Evolutionary conservation across 1,140 invertebrate genomes (phyloP), one percentile per base, ranked within the genome.

Genomic region (Orius insidiosus): DNA sequence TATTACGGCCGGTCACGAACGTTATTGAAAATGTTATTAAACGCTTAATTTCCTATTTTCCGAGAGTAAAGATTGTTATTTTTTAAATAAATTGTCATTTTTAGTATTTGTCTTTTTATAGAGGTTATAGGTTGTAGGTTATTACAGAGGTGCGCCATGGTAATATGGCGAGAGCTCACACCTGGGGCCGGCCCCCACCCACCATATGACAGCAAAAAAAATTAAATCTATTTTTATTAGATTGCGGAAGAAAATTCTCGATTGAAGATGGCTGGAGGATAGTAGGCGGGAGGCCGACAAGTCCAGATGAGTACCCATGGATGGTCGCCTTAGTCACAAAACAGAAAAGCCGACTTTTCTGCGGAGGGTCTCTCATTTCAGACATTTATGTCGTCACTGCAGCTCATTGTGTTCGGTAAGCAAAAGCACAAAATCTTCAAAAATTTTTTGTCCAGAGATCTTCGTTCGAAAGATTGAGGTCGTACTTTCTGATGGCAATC

Each of bases 351-450:
- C n/a, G 24, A 41, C 64, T 76, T 56, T 70, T 75, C 47, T 80
- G 76, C 53, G 74, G 76, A 5, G 74, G 70, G 5, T 65, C 71
- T 2, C 54, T 79, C 3, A 68, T 78, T 46, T 75, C 69, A 24
- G 63, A 69, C 47, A 63, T 60, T 34, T 74, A 75, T 53, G 56
- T 76, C 1, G 51, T 76, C 1, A 75, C 72, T 0, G 75, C 74
- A 5, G 74, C 72, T 10, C 75, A 77, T 56, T 77, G 75, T 47
- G 67, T 76, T 57, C 65, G 64, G 69, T 70, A 58, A n/a, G 14
- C 18, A 15, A 18, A 39, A 39, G 6, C 37, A 13, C 14, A 13
- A 39, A 9, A 43, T 4, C n/a, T 45, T 14, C 5, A 45, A 45
- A 9, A 5, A 49, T 14, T 15, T 37, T 14, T 31, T 37, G 37